Evolutionary conservation across 2,113 vertebrate species (phyloP), one percentile per base, ranked within the genome.

Genomic region (Hypocryptadius cinnamomeus): DNA sequence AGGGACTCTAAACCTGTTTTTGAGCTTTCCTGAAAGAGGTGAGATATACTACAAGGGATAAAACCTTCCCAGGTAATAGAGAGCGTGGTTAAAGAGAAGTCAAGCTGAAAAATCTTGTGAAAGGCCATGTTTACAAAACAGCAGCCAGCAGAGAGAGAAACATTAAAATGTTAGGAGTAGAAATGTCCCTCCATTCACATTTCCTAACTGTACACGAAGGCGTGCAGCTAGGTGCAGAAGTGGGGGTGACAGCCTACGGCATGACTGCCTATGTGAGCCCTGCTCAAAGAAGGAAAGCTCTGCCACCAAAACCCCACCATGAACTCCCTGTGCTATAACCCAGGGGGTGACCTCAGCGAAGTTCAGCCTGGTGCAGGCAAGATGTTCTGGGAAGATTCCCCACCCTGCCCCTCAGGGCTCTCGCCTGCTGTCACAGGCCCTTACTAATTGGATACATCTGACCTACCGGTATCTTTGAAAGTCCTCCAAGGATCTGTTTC

Each of bases 361-460:
- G 84, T 85, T 89, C 86, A 92, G 16, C 64, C 69, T 30, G 48
- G 61, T 77, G 79, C 72, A 72, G 73, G 81, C 68, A 89, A 79
- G 64, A 89, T 74, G 68, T 83, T 95, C 71, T 37, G 42, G 51
- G 84, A 89, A 83, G 93, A 82, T 83, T 89, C 77, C 63, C 68
- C 68, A 68, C 65, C 61, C 79, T 78, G 66, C 63, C 84, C 84
- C 80, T 92, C 77, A 24, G 93, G 85, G 82, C 86, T 33, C 48
- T 91, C 0, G 5, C 53, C 44, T 80, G 90, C 92, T 92, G 80
- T 93, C 86, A 73, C 80, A 89, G 79, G 72, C 95, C 82, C 60
- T 72, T 50, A 63, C 94, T 96, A 96, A 96, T 96, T 94, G 72
- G 64, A 87, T 92, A 90, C 95, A 92, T 96, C 93, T 96, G 96